Conservation (phyloP, 2,113 vertebrate species). For the Galemys pyrenaicus region DNA sequence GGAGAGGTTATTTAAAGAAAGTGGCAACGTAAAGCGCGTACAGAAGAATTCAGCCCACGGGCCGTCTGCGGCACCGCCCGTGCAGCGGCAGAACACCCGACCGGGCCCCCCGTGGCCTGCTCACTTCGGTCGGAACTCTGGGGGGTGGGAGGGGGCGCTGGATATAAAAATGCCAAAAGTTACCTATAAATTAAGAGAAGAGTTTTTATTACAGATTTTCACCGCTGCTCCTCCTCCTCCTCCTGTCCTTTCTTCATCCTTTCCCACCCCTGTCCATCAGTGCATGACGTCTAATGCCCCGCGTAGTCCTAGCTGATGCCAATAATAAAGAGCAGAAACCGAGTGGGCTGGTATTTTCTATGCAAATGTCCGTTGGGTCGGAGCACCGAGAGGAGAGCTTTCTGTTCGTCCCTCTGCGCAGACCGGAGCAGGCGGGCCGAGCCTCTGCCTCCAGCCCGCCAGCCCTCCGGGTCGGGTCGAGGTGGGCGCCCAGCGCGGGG, state of each 20-base stretch:
- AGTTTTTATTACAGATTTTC: constrained; percentile 86
- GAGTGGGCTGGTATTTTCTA: constrained; percentile 86
- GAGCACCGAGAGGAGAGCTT: constrained; percentile 76
- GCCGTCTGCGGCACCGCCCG: constrained; percentile 84
- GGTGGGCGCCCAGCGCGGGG: background rate
- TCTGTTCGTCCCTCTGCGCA: constrained; percentile 63
- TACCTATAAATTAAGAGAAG: constrained; percentile 83
- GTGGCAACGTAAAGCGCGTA: constrained; percentile 72
- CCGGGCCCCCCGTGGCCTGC: constrained; percentile 82
- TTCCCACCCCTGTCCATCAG: constrained; percentile 82
- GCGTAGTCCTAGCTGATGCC: constrained; percentile 84
- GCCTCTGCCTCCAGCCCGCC: background rate
- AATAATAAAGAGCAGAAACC: constrained; percentile 87
- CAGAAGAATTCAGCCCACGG: constrained; percentile 78
- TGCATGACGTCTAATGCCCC: constrained; percentile 90
- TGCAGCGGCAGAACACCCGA: constrained; percentile 82
- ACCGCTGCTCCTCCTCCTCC: constrained; percentile 87
- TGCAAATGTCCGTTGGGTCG: constrained; percentile 82
- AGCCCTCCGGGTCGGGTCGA: background rate
- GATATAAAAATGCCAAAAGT: constrained; percentile 88
- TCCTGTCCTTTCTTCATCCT: constrained; percentile 78
- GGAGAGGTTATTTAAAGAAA: constrained; percentile 87
- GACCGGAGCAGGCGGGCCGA: background rate
- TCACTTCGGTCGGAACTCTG: constrained; percentile 87
- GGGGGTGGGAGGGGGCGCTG: constrained; percentile 80